phyloP scores from a whole-genome alignment of 2,113 vertebrate genomes.

The Oncorhynchus gorbuscha region DNA sequence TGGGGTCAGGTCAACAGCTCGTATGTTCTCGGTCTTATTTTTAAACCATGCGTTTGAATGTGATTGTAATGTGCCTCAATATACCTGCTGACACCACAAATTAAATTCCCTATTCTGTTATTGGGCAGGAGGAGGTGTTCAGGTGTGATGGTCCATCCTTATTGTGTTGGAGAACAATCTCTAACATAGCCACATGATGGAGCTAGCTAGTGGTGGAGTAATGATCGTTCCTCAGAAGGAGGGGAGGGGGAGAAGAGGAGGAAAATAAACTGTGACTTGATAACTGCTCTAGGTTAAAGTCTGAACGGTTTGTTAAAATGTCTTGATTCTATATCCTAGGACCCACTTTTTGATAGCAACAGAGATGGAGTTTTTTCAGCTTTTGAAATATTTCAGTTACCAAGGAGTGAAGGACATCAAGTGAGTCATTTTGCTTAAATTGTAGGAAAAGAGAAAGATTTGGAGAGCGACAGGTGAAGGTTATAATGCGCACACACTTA shows the following conservation, averaged over 20 bases:
- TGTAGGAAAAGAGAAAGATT: slow-evolving; percentile 64
- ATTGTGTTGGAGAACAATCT: neutral
- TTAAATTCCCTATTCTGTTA: too few species aligned
- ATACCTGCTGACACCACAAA: neutral
- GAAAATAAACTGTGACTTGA: slow-evolving; percentile 13
- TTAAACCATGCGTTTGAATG: neutral
- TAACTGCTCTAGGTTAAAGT: slow-evolving; percentile 37
- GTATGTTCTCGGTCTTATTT: neutral
- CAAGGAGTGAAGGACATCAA: slow-evolving; percentile 69
- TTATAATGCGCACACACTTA: slow-evolving; percentile 43
- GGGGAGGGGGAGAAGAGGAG: neutral
- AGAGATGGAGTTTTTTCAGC: slow-evolving; percentile 65
- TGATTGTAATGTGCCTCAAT: neutral
- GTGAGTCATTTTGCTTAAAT: slow-evolving; percentile 62
- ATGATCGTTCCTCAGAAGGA: neutral
- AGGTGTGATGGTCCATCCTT: neutral
- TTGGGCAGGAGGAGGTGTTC: neutral
- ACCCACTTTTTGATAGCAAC: too few species aligned
- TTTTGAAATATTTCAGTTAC: slow-evolving; percentile 71
- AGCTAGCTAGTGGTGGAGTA: slow-evolving; percentile 53
- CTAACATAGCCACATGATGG: slow-evolving; percentile 58
- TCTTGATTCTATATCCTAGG: too few species aligned
- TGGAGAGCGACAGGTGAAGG: slow-evolving; percentile 59
- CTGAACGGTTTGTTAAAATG: slow-evolving; percentile 56
- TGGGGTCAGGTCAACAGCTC: neutral